Percentiles rank a stretch among this genome's conserved stretches.
Conservation (phyloP, 2,797 vertebrate species). For the Premnoplex brunnescens region DNA sequence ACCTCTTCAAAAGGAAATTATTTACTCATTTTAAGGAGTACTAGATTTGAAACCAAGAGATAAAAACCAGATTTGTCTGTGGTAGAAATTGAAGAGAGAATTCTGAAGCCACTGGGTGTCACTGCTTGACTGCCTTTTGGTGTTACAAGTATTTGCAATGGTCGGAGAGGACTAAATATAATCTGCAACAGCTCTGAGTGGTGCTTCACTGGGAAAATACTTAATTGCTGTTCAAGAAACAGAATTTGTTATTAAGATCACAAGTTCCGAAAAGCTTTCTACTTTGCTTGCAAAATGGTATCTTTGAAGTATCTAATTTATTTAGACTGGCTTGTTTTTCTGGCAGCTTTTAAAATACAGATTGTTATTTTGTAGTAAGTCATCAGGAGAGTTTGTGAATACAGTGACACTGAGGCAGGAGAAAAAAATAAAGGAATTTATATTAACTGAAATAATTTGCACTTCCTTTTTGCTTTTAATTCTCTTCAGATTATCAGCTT, state of each 20-base stretch:
- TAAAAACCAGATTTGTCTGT: not conserved
- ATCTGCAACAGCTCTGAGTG: not conserved
- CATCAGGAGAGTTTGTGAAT: not conserved
- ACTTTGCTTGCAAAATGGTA: not conserved
- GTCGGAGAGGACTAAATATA: not conserved
- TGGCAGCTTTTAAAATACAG: not conserved
- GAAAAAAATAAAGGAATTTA: not conserved
- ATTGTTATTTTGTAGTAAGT: not conserved
- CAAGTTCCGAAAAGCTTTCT: not conserved
- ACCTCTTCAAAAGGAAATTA: not conserved
- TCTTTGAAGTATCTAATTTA: not conserved
- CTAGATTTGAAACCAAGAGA: not conserved
- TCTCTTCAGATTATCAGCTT: not conserved
- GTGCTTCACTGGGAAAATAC: constrained; percentile 36
- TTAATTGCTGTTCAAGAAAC: constrained; percentile 37
- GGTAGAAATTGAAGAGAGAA: not conserved
- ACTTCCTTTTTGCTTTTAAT: not conserved
- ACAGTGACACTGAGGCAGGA: not conserved
- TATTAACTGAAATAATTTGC: not conserved
- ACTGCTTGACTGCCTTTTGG: constrained; percentile 33
- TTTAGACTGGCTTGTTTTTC: not conserved
- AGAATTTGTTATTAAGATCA: not conserved
- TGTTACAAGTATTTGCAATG: not conserved
- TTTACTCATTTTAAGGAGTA: not conserved
- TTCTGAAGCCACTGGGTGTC: constrained; percentile 66